phyloP scores from a whole-genome alignment of 2,888 invertebrate genomes.

The Scelioninae gen. 1 region DNA sequence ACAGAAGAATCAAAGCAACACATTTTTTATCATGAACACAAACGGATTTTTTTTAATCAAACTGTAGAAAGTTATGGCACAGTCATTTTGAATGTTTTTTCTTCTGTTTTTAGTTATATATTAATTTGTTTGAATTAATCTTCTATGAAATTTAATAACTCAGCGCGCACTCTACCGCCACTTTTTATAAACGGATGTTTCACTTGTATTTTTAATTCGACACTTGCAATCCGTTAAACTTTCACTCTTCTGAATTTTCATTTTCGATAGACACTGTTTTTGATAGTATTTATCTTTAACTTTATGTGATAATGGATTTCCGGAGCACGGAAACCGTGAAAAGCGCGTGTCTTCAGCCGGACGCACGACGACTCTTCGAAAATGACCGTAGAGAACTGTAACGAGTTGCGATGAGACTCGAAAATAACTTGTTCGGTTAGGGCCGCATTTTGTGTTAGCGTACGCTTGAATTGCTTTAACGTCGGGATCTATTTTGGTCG shows the following conservation, averaged over 20 bases:
- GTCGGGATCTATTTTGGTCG: no score
- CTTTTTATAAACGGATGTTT: slow-evolving; percentile 7
- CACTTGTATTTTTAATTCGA: no score
- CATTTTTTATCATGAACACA: no score
- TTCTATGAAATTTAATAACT: neutral
- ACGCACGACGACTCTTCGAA: slow-evolving; percentile 72
- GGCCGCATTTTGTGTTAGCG: slow-evolving; percentile 77
- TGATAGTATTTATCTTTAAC: neutral
- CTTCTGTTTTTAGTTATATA: no score
- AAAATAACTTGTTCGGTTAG: slow-evolving; percentile 79
- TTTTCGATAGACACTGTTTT: neutral
- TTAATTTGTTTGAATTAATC: neutral
- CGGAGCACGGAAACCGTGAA: slow-evolving; percentile 21
- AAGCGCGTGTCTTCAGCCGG: slow-evolving; percentile 53
- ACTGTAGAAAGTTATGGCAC: no score
- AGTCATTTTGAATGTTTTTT: no score
- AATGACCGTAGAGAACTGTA: slow-evolving; percentile 77
- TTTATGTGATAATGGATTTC: neutral
- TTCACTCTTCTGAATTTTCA: neutral
- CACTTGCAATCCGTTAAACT: no score
- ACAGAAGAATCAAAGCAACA: no score
- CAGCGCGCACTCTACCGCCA: slow-evolving; percentile 13
- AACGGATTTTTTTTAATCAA: no score
- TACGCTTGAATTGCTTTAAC: slow-evolving; percentile 10
- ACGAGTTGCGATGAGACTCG: slow-evolving; percentile 76